Evolutionary conservation across 92 coral and sea anemone species (phyloP).

Genomic region (Montipora capitata): DNA sequence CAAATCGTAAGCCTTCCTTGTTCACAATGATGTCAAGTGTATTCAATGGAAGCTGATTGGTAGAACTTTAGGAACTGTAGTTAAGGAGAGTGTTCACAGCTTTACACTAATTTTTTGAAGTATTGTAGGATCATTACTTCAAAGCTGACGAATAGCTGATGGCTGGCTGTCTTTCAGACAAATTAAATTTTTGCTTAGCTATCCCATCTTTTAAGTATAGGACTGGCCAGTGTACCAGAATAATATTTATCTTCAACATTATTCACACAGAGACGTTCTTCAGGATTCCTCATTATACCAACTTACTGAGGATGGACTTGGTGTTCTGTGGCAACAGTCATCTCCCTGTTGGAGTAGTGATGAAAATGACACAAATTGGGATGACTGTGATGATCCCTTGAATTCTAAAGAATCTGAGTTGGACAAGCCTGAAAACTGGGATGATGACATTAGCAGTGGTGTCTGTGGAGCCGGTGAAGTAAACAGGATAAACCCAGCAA

Average conservation of each 20-base stretch:
- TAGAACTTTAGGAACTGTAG: too few species aligned
- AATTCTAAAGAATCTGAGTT: background rate
- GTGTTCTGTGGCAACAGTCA: slow-evolving; percentile 72
- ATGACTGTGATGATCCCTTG: slow-evolving; percentile 7
- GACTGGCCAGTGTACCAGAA: too few species aligned
- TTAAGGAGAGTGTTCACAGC: too few species aligned
- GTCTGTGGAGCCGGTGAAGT: background rate
- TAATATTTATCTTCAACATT: background rate
- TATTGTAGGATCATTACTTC: too few species aligned
- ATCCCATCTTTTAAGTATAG: too few species aligned
- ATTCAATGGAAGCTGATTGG: too few species aligned
- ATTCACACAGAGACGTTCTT: slow-evolving; percentile 62
- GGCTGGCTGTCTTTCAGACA: too few species aligned
- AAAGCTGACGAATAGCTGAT: too few species aligned
- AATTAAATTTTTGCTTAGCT: too few species aligned
- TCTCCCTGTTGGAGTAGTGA: slow-evolving; percentile 74
- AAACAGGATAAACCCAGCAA: background rate
- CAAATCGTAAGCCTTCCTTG: too few species aligned
- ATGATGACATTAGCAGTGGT: background rate
- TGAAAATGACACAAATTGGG: slow-evolving; percentile 63
- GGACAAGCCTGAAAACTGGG: slow-evolving; percentile 24
- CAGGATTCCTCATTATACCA: slow-evolving; percentile 49
- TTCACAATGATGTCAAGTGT: too few species aligned
- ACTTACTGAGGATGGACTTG: slow-evolving; percentile 70
- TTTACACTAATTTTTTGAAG: too few species aligned